phyloP scores from a whole-genome alignment of 2,797 vertebrate genomes.

The Oreortyx pictus region DNA sequence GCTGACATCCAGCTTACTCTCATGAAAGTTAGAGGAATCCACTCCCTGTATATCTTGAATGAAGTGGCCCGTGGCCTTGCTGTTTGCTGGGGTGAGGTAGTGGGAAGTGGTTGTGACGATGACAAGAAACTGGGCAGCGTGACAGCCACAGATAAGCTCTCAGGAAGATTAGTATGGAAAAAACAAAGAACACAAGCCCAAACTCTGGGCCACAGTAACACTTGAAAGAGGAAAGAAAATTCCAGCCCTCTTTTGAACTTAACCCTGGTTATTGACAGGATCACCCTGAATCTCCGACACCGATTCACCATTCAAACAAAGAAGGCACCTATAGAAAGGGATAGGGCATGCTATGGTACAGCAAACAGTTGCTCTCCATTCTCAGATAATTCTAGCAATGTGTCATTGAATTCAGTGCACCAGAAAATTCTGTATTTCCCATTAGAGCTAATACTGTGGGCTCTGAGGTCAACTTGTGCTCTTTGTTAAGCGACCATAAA shows the following conservation, averaged over 20 bases:
- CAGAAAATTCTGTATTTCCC: constrained; percentile 28
- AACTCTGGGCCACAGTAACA: not conserved
- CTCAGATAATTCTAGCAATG: not conserved
- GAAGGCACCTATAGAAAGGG: not conserved
- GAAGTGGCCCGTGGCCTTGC: not conserved
- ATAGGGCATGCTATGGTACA: not conserved
- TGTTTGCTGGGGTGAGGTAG: not conserved
- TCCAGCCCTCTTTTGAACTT: not conserved
- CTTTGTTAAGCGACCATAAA: constrained; percentile 39
- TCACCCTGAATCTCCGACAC: not conserved
- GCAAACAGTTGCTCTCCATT: constrained; percentile 31
- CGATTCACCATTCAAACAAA: not conserved
- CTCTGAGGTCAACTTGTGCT: constrained; percentile 17
- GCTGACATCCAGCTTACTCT: not conserved
- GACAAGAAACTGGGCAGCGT: not conserved
- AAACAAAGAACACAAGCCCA: not conserved
- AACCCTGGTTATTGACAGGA: not conserved
- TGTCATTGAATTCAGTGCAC: not conserved
- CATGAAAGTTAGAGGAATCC: not conserved
- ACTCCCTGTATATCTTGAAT: rapidly evolving
- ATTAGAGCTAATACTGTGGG: constrained; percentile 7
- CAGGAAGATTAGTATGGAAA: not conserved
- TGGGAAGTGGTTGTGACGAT: not conserved
- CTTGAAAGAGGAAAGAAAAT: not conserved
- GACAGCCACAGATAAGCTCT: not conserved